Base-by-base conservation (phyloP, 2,113 vertebrate species). In the Dasyprocta punctata region DNA sequence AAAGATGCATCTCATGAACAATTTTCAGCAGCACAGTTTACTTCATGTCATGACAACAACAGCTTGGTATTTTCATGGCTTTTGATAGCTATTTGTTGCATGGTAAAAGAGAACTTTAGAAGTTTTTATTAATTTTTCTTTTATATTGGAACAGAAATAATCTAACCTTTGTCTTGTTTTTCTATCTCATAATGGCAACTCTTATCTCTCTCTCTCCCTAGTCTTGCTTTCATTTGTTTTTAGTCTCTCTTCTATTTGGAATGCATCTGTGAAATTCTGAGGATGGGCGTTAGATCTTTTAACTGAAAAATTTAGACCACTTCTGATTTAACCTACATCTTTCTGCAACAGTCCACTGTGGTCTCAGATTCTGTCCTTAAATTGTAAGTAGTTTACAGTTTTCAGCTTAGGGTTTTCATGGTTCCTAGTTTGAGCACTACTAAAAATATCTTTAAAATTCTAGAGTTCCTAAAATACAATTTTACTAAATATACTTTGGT, bases 1-100 rank as follows among this genome's bases (percentile, higher is more conserved):
- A 90, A 86, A 69, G 41, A 87, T 87, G n/a, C 9, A 30, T 90
- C 95, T 93, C 90, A 83, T 56, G 67, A 49, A 83, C 67, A 71
- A 10, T 78, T 90, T 89, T 84, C 44, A n/a, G 10, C 22, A 69
- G 13, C 44, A 84, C 17, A 84, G 82, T 96, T 86, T 83, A 36
- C 26, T 83, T 90, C 77, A 69, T 86, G 12, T 30, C 16, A 41
- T 78, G 56, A 54, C 10, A 75, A 11, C 75, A 41, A 30, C 30
- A 78, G 30, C 52, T 26, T 56, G 83, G 75, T 83, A 38, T 52
- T 95, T 90, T 71, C 5, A 10, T 90, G 67, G 20, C 1, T 63
- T 92, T 89, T 95, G 38, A 38, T 85, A 71, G 13, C 22, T 49
- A 63, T 47, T 26, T 63, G 54, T 83, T 61, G 33, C 0, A 24